These are phyloP conservation scores for Brachyptera putata DNA, from an alignment of 2,888 invertebrate species.

Conservation along the genomic window DNA sequence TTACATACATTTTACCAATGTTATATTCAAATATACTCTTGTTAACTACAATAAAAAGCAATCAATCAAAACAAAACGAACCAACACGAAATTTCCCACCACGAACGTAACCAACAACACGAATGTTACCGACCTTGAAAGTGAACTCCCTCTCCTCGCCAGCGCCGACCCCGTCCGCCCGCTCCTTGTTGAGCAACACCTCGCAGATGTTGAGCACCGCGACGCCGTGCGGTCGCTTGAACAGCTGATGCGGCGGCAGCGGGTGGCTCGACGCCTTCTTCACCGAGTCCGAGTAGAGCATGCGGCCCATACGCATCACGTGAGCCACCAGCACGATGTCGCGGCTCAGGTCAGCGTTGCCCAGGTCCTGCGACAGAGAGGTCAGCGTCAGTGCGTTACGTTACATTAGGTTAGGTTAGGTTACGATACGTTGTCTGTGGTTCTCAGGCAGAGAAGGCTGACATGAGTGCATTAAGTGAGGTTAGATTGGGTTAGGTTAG, in stretches of 20 bases:
- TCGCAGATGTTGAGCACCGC: constrained; percentile 75
- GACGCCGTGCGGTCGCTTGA: constrained; percentile 74
- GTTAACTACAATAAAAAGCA: too few species aligned
- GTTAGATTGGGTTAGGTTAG: too few species aligned
- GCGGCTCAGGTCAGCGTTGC: constrained; percentile 75
- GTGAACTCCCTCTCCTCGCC: constrained; percentile 59
- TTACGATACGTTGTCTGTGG: too few species aligned
- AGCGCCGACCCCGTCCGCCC: constrained; percentile 17
- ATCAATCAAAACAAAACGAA: too few species aligned
- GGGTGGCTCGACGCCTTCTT: constrained; percentile 43
- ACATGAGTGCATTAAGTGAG: too few species aligned
- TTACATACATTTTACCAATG: too few species aligned
- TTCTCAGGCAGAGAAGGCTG: too few species aligned
- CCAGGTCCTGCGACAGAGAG: constrained; percentile 59
- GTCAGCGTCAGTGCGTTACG: neutral
- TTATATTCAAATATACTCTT: too few species aligned
- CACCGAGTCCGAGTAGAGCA: constrained; percentile 63
- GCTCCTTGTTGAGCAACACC: constrained; percentile 31
- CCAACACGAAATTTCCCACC: too few species aligned
- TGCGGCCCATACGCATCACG: constrained; percentile 83
- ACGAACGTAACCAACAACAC: too few species aligned
- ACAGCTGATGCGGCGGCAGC: constrained; percentile 34
- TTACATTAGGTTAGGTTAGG: too few species aligned
- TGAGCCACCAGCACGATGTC: constrained; percentile 87
- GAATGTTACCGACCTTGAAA: constrained; percentile 65